Percentiles rank a stretch among this genome's conserved stretches.
phyloP scores from a whole-genome alignment of 2,888 invertebrate genomes.

The Leptothorax acervorum region DNA sequence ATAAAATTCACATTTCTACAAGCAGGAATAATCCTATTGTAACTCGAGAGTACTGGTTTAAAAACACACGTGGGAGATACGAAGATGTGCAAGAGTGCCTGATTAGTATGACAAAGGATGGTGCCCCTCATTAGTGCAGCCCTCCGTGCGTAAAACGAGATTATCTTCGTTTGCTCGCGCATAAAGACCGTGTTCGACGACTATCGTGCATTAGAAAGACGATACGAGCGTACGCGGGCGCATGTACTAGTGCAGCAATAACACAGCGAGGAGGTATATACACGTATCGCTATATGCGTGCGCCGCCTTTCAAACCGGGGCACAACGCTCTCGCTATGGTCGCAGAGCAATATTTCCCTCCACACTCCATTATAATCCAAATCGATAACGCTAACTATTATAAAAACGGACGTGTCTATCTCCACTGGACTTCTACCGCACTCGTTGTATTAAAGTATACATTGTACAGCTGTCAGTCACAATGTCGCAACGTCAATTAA shows the following conservation, averaged over 20 bases:
- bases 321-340: conserved; percentile 32
- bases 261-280: conserved; percentile 33
- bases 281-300: conserved; percentile 4
- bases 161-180: conserved; percentile 75
- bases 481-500: conserved; percentile 30
- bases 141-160: conserved; percentile 75
- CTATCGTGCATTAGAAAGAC: conserved; percentile 68
- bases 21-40: conserved; percentile 42
- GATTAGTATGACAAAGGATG: conserved; percentile 63
- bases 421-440: conserved; percentile 54
- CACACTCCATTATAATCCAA: conserved; percentile 58
- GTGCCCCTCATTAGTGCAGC: conserved; percentile 68
- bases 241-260: conserved; percentile 51
- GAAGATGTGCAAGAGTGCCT: conserved; percentile 36
- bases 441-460: conserved; percentile 64
- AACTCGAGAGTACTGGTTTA: conserved; percentile 30
- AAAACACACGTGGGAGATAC: conserved; percentile 41
- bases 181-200: conserved; percentile 65
- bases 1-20: conserved; percentile 49
- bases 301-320: conserved; percentile 46
- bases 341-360: conserved; percentile 47
- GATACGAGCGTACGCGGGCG: conserved; percentile 56
- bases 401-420: conserved; percentile 58
- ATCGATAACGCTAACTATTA: conserved; percentile 68
- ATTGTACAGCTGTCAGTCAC: conserved; percentile 15